These are phyloP conservation scores for Coregonus ussuriensis DNA, from an alignment of 2,797 vertebrate species.

Conservation along the genomic window DNA sequence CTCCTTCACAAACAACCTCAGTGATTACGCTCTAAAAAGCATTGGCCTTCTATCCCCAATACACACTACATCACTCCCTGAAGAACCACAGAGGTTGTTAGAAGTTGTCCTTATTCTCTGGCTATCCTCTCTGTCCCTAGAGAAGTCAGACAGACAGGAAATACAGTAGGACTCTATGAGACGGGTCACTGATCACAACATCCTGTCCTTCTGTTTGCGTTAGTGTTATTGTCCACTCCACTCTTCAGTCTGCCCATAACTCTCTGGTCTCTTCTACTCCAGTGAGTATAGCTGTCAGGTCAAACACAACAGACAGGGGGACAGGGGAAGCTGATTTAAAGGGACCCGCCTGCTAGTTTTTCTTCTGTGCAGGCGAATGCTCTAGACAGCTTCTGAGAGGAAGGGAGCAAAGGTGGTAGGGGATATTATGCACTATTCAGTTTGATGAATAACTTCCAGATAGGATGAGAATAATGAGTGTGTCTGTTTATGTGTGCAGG, in stretches of 20 bases:
- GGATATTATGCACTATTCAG: constrained; percentile 16
- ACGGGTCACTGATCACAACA: constrained; percentile 10
- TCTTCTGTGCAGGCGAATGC: constrained; percentile 20
- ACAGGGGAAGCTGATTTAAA: constrained; percentile 47
- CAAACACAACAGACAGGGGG: constrained; percentile 24
- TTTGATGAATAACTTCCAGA: constrained; percentile 33
- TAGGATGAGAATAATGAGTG: neutral
- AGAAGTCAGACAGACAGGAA: constrained; percentile 7
- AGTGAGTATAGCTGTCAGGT: constrained; percentile 36
- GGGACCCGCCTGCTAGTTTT: constrained; percentile 18
- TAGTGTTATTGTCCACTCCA: constrained; percentile 39
- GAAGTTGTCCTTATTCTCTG: neutral
- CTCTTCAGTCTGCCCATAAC: constrained; percentile 28
- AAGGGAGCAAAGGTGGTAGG: neutral
- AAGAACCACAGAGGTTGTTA: neutral
- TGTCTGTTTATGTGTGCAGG: neutral
- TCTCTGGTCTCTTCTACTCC: constrained; percentile 30
- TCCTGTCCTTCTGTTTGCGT: constrained; percentile 18
- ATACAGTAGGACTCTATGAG: constrained; percentile 1
- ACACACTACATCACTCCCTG: neutral
- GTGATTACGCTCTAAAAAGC: neutral
- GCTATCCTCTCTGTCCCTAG: neutral
- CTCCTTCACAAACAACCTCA: neutral
- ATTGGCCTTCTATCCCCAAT: neutral
- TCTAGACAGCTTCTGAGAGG: constrained; percentile 12